Evolutionary conservation across 2,888 invertebrate species (phyloP).

Genomic region (Meta bourneti): DNA sequence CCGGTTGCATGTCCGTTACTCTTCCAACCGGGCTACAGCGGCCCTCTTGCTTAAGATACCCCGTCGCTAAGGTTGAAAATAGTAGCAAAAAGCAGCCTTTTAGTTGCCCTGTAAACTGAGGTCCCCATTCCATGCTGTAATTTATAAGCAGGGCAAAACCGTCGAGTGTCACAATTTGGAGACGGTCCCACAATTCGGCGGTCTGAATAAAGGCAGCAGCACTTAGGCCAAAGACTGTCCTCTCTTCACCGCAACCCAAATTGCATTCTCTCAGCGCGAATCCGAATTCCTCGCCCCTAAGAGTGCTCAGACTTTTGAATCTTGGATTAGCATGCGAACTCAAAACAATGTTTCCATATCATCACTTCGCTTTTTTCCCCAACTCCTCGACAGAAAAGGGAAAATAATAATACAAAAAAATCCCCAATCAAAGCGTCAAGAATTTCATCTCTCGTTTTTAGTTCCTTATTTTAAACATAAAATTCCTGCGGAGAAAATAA

Average conservation of each 20-base stretch:
- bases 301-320: slow-evolving; percentile 23
- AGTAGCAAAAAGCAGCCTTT: no score
- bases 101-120: no score
- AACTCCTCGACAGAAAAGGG: not conserved
- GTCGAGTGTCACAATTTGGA: slow-evolving; percentile 4
- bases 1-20: no score
- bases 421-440: slow-evolving; percentile 56
- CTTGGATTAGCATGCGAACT: slow-evolving; percentile 49
- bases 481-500: slow-evolving; percentile 25
- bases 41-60: no score
- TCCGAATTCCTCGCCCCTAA: slow-evolving; percentile 7
- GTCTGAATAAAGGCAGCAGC: slow-evolving; percentile 12
- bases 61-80: no score
- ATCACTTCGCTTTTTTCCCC: slow-evolving; percentile 2
- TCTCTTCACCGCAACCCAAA: slow-evolving; percentile 37
- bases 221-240: slow-evolving; percentile 29
- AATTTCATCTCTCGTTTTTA: slow-evolving; percentile 35
- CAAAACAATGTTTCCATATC: slow-evolving; percentile 45
- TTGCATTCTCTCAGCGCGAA: slow-evolving; percentile 25
- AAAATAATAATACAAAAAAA: slow-evolving; percentile 9
- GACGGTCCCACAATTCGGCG: not conserved
- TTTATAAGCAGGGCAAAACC: not conserved
- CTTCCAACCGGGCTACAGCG: no score
- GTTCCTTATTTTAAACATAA: slow-evolving; percentile 15
- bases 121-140: not conserved